Evolutionary conservation across 1,140 invertebrate species (phyloP).

Genomic region (Geopemphigus sp.): DNA sequence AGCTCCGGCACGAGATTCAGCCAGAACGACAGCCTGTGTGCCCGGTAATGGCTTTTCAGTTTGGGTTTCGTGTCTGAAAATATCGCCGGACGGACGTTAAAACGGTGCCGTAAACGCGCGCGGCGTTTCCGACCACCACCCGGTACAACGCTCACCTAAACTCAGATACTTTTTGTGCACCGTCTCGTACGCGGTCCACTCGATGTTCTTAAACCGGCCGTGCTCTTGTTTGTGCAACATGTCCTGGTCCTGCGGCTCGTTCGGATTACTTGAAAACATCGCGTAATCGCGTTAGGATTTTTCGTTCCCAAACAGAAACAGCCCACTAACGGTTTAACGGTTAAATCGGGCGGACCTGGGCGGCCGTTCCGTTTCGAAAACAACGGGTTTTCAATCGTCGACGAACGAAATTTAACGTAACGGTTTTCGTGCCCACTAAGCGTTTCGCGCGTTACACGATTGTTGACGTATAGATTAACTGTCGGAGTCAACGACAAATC

Average conservation of each 20-base stretch:
- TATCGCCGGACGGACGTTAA: not conserved
- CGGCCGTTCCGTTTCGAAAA: too few species aligned
- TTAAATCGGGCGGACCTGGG: too few species aligned
- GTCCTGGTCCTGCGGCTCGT: constrained; percentile 69
- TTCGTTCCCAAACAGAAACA: too few species aligned
- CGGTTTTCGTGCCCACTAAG: too few species aligned
- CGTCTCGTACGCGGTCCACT: constrained; percentile 87
- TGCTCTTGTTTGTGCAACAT: constrained; percentile 64
- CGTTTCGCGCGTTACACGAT: too few species aligned
- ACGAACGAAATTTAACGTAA: too few species aligned
- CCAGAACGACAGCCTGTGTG: constrained; percentile 93
- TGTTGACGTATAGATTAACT: too few species aligned
- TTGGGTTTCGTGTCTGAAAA: constrained; percentile 79
- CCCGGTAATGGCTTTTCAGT: constrained; percentile 90
- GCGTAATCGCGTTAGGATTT: too few species aligned
- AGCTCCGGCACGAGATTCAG: constrained; percentile 90
- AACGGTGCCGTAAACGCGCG: not conserved
- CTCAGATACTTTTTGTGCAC: constrained; percentile 90
- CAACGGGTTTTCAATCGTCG: too few species aligned
- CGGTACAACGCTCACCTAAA: constrained; percentile 64
- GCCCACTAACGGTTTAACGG: too few species aligned
- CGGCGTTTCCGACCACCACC: not conserved
- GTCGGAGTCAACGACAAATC: too few species aligned
- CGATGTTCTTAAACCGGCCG: constrained; percentile 76
- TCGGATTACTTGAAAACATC: constrained; percentile 77